These are phyloP conservation scores for Chydorus sphaericus DNA, from an alignment of 2,888 invertebrate genomes.

Conservation along the genomic window DNA sequence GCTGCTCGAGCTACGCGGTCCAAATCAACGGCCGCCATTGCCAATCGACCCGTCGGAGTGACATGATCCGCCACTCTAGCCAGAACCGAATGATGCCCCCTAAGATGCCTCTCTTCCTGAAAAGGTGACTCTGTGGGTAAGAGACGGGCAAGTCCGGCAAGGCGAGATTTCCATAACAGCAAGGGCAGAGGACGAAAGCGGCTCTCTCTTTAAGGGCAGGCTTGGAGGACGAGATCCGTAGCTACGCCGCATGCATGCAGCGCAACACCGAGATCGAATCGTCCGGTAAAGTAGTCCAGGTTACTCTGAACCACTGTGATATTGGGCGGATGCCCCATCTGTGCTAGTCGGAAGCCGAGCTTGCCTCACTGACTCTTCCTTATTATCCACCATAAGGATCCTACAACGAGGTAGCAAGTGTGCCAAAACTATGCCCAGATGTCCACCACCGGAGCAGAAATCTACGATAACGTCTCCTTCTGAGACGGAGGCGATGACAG, in stretches of 20 bases:
- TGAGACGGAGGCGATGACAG: constrained; percentile 50
- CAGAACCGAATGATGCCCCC: constrained; percentile 55
- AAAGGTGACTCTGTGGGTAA: constrained; percentile 58
- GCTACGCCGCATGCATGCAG: constrained; percentile 91
- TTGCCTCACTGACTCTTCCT: constrained; percentile 63
- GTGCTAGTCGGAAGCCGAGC: constrained; percentile 53
- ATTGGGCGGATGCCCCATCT: constrained; percentile 54
- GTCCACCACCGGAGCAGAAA: constrained; percentile 89
- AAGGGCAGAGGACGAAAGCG: constrained; percentile 78
- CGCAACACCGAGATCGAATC: constrained; percentile 68
- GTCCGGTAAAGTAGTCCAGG: constrained; percentile 65
- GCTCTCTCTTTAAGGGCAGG: constrained; percentile 61
- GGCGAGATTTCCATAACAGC: constrained; percentile 60
- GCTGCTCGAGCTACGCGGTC: constrained; percentile 63
- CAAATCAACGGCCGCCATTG: constrained; percentile 78
- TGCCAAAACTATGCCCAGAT: constrained; percentile 75
- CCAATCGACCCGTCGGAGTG: constrained; percentile 57
- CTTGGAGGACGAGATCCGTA: constrained; percentile 76
- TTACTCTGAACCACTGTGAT: constrained; percentile 71
- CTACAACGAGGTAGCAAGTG: constrained; percentile 58
- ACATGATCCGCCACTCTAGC: constrained; percentile 89
- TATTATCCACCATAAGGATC: constrained; percentile 76
- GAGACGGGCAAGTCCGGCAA: constrained; percentile 37
- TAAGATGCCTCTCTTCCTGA: constrained; percentile 21
- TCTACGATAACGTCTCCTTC: constrained; percentile 51